phyloP scores from a whole-genome alignment of 2,797 vertebrate genomes.

The Acanthornis magna region DNA sequence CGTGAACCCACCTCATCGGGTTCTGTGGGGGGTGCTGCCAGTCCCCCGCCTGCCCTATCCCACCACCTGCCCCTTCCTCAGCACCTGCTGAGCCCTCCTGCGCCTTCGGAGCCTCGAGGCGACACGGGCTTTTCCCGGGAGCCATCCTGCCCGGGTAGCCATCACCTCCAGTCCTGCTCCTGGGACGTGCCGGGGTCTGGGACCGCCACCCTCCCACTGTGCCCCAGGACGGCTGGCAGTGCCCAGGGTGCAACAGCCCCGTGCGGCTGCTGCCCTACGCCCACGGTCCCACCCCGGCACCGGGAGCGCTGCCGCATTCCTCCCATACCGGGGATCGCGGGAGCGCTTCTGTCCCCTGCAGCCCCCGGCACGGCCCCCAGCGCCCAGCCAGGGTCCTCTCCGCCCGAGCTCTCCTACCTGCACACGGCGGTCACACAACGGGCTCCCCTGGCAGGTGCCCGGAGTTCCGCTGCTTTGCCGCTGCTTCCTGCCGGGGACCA shows the following conservation, averaged over 20 bases:
- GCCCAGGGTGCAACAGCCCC: rapidly evolving
- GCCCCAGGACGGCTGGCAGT: neutral
- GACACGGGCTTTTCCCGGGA: neutral
- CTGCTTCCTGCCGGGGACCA: neutral
- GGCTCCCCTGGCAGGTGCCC: neutral
- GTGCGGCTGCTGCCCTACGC: neutral
- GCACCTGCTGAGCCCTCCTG: rapidly evolving
- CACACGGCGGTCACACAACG: neutral
- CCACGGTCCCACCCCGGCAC: neutral
- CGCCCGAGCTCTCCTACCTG: neutral
- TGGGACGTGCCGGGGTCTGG: rapidly evolving
- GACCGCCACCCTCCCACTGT: rapidly evolving
- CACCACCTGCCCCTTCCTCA: rapidly evolving
- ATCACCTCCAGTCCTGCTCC: neutral
- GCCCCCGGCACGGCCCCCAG: rapidly evolving
- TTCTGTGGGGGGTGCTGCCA: rapidly evolving
- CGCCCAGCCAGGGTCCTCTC: rapidly evolving
- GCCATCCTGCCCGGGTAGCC: neutral
- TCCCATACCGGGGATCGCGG: rapidly evolving
- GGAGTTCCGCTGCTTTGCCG: neutral
- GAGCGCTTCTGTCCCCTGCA: rapidly evolving
- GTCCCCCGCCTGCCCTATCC: no score
- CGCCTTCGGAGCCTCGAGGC: rapidly evolving
- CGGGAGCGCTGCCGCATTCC: neutral
- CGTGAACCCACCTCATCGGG: rapidly evolving